Conservation (phyloP, 2,113 vertebrate genomes). For the Pachycephala philippinensis region DNA sequence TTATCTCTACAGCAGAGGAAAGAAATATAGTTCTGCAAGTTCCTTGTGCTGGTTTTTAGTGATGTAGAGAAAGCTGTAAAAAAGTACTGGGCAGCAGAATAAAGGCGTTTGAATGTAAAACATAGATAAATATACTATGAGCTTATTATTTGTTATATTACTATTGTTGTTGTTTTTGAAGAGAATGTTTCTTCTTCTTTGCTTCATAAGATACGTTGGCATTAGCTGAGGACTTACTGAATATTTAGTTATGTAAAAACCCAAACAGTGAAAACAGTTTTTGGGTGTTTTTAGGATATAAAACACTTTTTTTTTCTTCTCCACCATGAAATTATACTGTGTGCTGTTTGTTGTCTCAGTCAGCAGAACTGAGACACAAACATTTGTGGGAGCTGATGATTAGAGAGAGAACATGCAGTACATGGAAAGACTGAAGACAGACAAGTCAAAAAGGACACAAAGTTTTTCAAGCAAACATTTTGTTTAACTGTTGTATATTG, state of each 20-base stretch:
- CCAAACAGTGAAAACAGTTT: neutral
- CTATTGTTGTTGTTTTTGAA: neutral
- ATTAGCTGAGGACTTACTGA: neutral
- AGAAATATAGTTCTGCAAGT: neutral
- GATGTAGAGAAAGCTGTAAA: neutral
- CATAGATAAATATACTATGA: neutral
- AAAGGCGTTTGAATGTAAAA: neutral
- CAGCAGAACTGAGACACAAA: slow-evolving; percentile 7
- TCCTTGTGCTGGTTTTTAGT: neutral
- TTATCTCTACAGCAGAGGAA: neutral
- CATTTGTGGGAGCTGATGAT: neutral
- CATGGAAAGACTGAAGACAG: neutral
- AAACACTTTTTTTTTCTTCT: neutral
- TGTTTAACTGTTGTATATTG: neutral
- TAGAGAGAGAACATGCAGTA: neutral
- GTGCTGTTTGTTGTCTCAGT: neutral
- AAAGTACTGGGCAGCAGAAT: neutral
- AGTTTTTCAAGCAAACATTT: neutral
- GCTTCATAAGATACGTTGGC: neutral
- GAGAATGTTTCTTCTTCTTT: neutral
- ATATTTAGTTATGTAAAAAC: slow-evolving; percentile 25
- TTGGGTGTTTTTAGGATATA: neutral
- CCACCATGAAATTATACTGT: neutral
- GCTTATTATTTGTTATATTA: neutral
- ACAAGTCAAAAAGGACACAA: neutral